A percentile compares a stretch with the other conserved stretches of the same genome.
phyloP scores from a whole-genome alignment of 2,113 vertebrate species.

The Tor tambroides region DNA sequence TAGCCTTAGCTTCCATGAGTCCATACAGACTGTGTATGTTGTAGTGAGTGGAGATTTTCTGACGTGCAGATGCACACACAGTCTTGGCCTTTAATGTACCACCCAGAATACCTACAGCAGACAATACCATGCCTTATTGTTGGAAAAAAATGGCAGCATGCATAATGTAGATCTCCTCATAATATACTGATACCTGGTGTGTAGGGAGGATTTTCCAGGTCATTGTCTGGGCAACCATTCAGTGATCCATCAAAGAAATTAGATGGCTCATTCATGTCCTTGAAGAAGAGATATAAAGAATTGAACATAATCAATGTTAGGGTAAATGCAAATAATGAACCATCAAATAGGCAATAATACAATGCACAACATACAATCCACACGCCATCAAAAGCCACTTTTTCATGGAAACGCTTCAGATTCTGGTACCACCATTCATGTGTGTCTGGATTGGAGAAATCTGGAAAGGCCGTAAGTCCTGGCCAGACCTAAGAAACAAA shows the following conservation, averaged over 20 bases:
- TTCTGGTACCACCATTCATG: conserved; percentile 89
- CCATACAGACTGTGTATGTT: conserved; percentile 81
- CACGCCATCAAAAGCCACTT: conserved; percentile 81
- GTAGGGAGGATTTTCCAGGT: conserved; percentile 83
- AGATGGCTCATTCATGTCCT: conserved; percentile 93
- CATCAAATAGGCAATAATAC: not conserved
- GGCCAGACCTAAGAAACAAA: conserved; percentile 83
- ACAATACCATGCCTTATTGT: not conserved
- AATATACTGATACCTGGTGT: conserved; percentile 76
- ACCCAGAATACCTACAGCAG: conserved; percentile 68
- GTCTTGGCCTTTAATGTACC: conserved; percentile 72
- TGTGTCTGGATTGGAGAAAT: conserved; percentile 81
- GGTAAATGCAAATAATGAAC: not conserved
- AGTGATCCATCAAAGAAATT: conserved; percentile 86
- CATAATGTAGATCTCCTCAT: not conserved
- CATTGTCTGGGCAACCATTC: conserved; percentile 78
- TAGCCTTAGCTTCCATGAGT: conserved; percentile 80
- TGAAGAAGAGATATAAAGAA: not conserved
- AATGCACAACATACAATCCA: conserved; percentile 73
- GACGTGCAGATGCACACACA: conserved; percentile 73
- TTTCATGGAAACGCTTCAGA: conserved; percentile 78
- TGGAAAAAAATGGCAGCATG: not conserved
- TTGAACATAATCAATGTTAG: not conserved
- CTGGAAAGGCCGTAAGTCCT: conserved; percentile 83
- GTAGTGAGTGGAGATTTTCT: conserved; percentile 75